phyloP scores from a whole-genome alignment of 2,797 vertebrate species.

The Gobio occitaniae region DNA sequence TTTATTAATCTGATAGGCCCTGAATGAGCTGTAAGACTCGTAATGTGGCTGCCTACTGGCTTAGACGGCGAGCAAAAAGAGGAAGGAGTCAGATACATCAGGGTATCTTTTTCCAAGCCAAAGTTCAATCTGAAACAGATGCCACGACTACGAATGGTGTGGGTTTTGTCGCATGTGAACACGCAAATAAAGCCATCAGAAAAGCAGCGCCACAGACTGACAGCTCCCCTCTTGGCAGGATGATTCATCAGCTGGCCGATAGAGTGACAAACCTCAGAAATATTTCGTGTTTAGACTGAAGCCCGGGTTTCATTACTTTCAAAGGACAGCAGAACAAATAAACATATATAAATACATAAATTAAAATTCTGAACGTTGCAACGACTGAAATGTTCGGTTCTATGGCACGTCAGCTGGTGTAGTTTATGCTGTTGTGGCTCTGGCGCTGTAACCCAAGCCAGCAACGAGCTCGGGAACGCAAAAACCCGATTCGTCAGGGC shows the following conservation, averaged over 20 bases:
- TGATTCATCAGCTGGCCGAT: slow-evolving; percentile 31
- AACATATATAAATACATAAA: slow-evolving; percentile 18
- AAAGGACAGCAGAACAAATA: slow-evolving; percentile 20
- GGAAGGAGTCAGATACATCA: slow-evolving; percentile 33
- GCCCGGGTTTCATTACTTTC: slow-evolving; percentile 1
- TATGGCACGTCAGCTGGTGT: slow-evolving; percentile 1
- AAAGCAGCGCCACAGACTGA: slow-evolving; percentile 37
- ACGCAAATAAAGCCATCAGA: slow-evolving; percentile 40
- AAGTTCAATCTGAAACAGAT: slow-evolving; percentile 41
- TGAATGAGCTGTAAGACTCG: slow-evolving; percentile 52
- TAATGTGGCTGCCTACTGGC: slow-evolving; percentile 38
- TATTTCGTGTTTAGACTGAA: slow-evolving; percentile 10
- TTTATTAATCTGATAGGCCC: slow-evolving; percentile 60
- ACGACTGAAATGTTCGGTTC: not conserved
- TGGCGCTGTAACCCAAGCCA: slow-evolving; percentile 41
- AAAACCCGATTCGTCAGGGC: slow-evolving; percentile 45
- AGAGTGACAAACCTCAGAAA: slow-evolving; percentile 32
- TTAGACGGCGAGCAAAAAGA: slow-evolving; percentile 41
- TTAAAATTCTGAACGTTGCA: not conserved
- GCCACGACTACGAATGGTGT: not conserved
- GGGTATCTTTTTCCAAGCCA: slow-evolving; percentile 39
- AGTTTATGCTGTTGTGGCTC: slow-evolving; percentile 34
- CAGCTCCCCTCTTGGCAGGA: slow-evolving; percentile 31
- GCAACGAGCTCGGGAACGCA: slow-evolving; percentile 12
- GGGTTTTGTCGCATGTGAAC: slow-evolving; percentile 35